Evolutionary conservation across 1,140 invertebrate genomes (phyloP).

Genomic region (Orchesella cincta): DNA sequence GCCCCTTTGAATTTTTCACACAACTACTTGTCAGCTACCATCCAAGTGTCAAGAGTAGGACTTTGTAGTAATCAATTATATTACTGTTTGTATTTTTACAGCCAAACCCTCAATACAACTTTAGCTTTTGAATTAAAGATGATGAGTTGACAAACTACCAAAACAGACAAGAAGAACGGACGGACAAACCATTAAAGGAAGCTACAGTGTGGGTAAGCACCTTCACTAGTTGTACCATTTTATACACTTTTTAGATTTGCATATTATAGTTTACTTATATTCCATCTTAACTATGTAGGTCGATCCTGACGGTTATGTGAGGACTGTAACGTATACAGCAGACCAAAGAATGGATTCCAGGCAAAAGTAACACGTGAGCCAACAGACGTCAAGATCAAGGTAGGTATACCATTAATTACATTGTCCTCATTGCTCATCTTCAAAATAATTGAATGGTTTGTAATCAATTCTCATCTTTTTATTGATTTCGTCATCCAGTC

Average conservation of each 20-base stretch:
- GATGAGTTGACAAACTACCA: constrained; percentile 80
- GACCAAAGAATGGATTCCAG: constrained; percentile 48
- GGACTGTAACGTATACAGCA: constrained; percentile 61
- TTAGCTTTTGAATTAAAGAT: constrained; percentile 76
- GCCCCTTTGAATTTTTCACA: too few species aligned
- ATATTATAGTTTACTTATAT: neutral
- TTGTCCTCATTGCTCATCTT: neutral
- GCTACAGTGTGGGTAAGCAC: constrained; percentile 66
- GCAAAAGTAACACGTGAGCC: constrained; percentile 50
- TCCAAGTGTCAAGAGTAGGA: neutral
- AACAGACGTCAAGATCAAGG: constrained; percentile 50
- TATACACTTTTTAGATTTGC: neutral
- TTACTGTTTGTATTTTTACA: constrained; percentile 55
- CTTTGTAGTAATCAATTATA: neutral
- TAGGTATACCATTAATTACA: constrained; percentile 4
- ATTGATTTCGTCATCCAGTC: constrained; percentile 15
- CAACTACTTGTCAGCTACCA: neutral
- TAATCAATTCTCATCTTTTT: neutral
- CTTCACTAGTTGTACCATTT: too few species aligned
- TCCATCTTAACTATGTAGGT: constrained; percentile 37
- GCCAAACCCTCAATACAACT: constrained; percentile 75
- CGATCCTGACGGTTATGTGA: constrained; percentile 74
- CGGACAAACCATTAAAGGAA: constrained; percentile 70
- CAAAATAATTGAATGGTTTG: neutral
- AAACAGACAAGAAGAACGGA: constrained; percentile 75